These are phyloP conservation scores for Drosophila phalerata DNA, from an alignment of 2,888 invertebrate species.

Conservation along the genomic window DNA sequence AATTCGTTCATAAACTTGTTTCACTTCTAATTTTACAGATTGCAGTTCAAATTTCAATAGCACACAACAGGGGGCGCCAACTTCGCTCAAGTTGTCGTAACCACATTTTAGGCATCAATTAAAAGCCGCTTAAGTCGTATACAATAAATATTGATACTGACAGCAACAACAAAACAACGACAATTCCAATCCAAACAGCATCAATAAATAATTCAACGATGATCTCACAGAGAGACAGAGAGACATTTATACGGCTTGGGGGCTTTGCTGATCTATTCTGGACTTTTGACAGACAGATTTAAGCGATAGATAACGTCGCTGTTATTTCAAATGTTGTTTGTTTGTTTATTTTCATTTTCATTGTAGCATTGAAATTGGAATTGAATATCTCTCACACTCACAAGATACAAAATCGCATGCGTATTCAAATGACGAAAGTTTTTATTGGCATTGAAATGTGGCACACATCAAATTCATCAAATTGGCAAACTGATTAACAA, in stretches of 20 bases:
- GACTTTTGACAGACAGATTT: constrained; percentile 48
- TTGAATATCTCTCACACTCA: constrained; percentile 41
- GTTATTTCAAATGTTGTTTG: constrained; percentile 36
- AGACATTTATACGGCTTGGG: constrained; percentile 64
- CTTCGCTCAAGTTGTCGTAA: constrained; percentile 51
- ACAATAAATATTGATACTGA: constrained; percentile 62
- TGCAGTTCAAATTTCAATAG: constrained; percentile 62
- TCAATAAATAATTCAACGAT: constrained; percentile 75
- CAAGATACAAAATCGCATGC: constrained; percentile 49
- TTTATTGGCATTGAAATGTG: constrained; percentile 36
- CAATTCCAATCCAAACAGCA: constrained; percentile 28
- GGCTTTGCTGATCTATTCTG: constrained; percentile 48
- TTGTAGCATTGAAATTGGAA: constrained; percentile 52
- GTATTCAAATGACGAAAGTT: constrained; percentile 37
- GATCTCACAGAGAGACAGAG: constrained; percentile 68
- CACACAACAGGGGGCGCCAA: constrained; percentile 49
- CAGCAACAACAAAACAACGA: constrained; percentile 23
- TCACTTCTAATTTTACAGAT: constrained; percentile 62
- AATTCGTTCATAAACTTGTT: constrained; percentile 51
- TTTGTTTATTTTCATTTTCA: constrained; percentile 42
- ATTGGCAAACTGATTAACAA: constrained; percentile 26
- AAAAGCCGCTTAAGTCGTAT: constrained; percentile 55
- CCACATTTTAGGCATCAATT: constrained; percentile 79
- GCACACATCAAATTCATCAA: constrained; percentile 39
- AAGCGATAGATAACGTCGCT: constrained; percentile 53